phyloP scores from a whole-genome alignment of 2,113 vertebrate species.

The Pedionomus torquatus region DNA sequence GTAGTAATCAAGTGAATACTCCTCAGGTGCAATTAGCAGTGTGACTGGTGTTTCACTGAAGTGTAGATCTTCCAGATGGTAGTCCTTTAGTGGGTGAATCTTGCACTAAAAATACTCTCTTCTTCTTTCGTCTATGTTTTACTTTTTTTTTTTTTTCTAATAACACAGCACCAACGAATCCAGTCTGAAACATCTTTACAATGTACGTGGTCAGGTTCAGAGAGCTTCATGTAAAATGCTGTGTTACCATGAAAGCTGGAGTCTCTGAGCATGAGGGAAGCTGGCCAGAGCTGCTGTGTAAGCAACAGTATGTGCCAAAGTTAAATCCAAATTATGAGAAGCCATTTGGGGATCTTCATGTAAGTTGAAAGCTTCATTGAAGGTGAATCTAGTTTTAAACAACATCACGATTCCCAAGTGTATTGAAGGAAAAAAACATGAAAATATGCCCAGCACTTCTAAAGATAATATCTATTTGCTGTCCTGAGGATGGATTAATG shows the following conservation, averaged over 20 bases:
- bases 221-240: neutral
- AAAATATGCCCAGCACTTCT: neutral
- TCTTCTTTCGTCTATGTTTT: neutral
- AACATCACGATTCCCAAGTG: neutral
- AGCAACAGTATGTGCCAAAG: neutral
- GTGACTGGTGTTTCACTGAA: neutral
- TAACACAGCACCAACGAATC: neutral
- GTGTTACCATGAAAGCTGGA: neutral
- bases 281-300: neutral
- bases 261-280: neutral
- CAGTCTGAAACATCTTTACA: neutral
- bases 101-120: neutral
- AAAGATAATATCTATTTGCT: neutral
- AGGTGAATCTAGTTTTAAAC: neutral
- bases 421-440: neutral
- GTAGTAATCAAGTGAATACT: neutral
- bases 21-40: neutral
- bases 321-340: neutral
- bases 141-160: neutral
- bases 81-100: neutral
- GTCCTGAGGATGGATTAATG: neutral
- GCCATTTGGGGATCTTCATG: neutral
- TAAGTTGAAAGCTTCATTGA: neutral
- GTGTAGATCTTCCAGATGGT: neutral
- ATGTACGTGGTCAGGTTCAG: neutral